A percentile compares a stretch with the other conserved stretches of the same genome.
Conservation (phyloP, 2,888 invertebrate genomes). For the Xylophagus ater region DNA sequence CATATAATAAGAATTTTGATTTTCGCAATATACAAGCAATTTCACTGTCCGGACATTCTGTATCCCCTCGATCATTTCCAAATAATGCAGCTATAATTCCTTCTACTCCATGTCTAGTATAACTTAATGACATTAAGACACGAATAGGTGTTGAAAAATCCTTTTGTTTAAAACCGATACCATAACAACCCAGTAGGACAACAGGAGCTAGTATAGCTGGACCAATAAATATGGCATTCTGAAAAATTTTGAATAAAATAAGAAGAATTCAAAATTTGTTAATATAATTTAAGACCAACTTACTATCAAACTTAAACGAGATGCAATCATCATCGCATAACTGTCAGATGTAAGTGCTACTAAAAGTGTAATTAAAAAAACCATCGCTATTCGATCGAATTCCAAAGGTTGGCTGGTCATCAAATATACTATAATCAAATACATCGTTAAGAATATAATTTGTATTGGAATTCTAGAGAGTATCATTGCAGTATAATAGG, state of each 20-base stretch:
- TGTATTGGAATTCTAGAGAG: conserved; percentile 62
- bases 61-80: conserved; percentile 57
- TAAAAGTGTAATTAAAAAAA: conserved; percentile 56
- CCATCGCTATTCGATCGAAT: conserved; percentile 51
- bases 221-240: conserved; percentile 85
- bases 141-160: conserved; percentile 66
- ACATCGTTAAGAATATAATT: conserved; percentile 54
- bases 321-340: conserved; percentile 62
- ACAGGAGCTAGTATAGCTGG: conserved; percentile 79
- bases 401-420: conserved; percentile 70
- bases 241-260: conserved; percentile 23
- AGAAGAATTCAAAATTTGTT: conserved; percentile 5
- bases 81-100: conserved; percentile 72
- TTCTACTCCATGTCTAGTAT: conserved; percentile 69
- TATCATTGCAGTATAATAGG: conserved; percentile 66
- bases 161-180: conserved; percentile 69
- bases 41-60: conserved; percentile 61
- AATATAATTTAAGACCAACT: too few species aligned
- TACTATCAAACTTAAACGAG: conserved; percentile 61
- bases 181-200: conserved; percentile 76
- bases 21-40: conserved; percentile 66
- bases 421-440: conserved; percentile 58
- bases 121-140: conserved; percentile 71
- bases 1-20: conserved; percentile 59
- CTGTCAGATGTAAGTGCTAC: conserved; percentile 69